Evolutionary conservation across 2,888 invertebrate genomes (phyloP), one percentile per base, ranked within the genome.

Genomic region (Caenorhabditis sp.): DNA sequence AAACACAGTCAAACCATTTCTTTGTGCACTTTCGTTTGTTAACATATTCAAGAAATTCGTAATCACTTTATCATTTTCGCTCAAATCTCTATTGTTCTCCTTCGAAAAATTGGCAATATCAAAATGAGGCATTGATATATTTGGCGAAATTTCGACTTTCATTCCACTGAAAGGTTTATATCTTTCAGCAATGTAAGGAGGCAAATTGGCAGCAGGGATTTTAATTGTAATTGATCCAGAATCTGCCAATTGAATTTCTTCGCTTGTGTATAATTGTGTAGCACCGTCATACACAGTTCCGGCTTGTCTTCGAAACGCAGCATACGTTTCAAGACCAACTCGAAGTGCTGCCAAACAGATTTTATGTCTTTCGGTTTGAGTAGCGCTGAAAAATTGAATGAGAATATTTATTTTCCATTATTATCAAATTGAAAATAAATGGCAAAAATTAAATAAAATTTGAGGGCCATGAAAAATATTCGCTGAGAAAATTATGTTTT

Each of bases 1-100:
- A 21, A 62, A 62, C 3, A 58, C 60, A 26, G 50, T 60, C 23
- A 62, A 53, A 6, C 62, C 62, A 10, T 14, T 21, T 36, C 12
- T 12, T 21, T 27, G 19, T 10, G 64, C 63, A 14, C 58, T 57
- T 37, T 63, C 61, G 36, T 50, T 68, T 6, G 64, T 72, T n/a
- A 72, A 58, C 36, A 72, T 27, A 27, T 68, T 62, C n/a, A 64
- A 58, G 43, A 72, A 72, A 14, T 72, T 62, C 49, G 63, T 60
- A 50, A 59, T 57, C 1, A 51, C 53, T 23, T 62, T 53, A 53
- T 71, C 61, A 23, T 58, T 23, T n/a, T 67, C 54, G 19, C 51
- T 61, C 63, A 60, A 55, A 37, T 72, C 51, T n/a, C 10, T 4
- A 23, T 17, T 5, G 6, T n/a, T n/a, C 19, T 53, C 62, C 19